Evolutionary conservation across 2,888 invertebrate species (phyloP).

Genomic region (Mycalesis mineus): DNA sequence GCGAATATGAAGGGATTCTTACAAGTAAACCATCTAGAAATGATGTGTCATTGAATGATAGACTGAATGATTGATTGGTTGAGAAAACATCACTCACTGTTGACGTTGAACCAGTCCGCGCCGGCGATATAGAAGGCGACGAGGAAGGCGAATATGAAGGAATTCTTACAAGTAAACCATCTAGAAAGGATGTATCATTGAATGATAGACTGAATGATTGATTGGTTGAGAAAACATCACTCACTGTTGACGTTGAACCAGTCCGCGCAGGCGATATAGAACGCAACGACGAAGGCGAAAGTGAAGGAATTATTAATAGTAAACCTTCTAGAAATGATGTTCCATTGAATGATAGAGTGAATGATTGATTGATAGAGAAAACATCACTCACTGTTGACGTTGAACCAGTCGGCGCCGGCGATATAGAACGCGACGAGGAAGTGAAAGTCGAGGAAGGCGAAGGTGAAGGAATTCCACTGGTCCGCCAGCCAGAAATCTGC

Average conservation of each 20-base stretch:
- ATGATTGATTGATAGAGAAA: conserved; percentile 45
- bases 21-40: conserved; percentile 93
- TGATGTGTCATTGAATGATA: conserved; percentile 45
- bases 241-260: conserved; percentile 82
- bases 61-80: too few relatives aligned
- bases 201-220: too few relatives aligned
- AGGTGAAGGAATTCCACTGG: conserved; percentile 95
- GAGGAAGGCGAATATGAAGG: conserved; percentile 88
- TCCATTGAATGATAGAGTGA: too few relatives aligned
- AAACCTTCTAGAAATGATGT: conserved; percentile 95
- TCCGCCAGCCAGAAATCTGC: conserved; percentile 99
- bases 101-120: conserved; percentile 83
- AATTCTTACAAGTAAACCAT: conserved; percentile 81
- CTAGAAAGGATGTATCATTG: conserved; percentile 86
- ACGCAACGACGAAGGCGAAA: conserved; percentile 92
- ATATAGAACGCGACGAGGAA: conserved; percentile 95
- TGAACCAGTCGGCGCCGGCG: conserved; percentile 85
- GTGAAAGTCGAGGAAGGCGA: conserved; percentile 94
- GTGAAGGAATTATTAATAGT: conserved; percentile 69
- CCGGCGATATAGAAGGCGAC: conserved; percentile 93
- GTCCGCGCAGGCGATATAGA: conserved; percentile 88
- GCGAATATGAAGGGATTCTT: conserved; percentile 82
- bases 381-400: conserved; percentile 72
- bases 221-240: conserved; percentile 47
- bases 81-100: conserved; percentile 67